These are phyloP conservation scores for Hypomesus transpacificus DNA, from an alignment of 2,113 vertebrate species.

Conservation along the genomic window DNA sequence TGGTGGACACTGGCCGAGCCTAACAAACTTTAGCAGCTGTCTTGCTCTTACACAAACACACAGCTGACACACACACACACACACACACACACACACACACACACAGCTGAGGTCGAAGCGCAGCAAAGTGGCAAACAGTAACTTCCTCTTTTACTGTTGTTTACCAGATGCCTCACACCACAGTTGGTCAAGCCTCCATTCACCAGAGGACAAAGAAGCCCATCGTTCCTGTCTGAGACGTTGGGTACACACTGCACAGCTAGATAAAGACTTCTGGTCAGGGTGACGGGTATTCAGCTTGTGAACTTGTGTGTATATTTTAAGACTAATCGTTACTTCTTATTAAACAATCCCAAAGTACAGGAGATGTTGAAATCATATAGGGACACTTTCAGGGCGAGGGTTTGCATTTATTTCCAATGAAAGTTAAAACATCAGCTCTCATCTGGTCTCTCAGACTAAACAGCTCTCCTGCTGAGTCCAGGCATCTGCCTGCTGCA, in stretches of 20 bases:
- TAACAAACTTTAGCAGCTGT: too few species aligned
- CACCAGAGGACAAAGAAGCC: too few species aligned
- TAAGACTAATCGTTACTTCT: too few species aligned
- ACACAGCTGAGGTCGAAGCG: conserved; percentile 10
- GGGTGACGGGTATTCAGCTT: too few species aligned
- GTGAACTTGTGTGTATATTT: too few species aligned
- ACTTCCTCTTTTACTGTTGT: neutral
- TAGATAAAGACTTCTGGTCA: too few species aligned
- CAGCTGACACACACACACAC: conserved; percentile 9
- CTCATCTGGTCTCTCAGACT: conserved; percentile 36
- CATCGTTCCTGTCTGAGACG: too few species aligned
- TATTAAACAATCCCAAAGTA: too few species aligned
- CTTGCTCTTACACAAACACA: too few species aligned
- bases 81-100: conserved; percentile 13
- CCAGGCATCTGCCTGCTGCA: conserved; percentile 26
- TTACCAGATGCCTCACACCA: neutral
- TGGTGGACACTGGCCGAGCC: too few species aligned
- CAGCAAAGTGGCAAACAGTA: neutral
- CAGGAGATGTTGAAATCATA: neutral
- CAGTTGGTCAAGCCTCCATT: too few species aligned
- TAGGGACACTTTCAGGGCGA: conserved; percentile 37
- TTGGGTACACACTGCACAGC: too few species aligned
- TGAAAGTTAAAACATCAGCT: conserved; percentile 63
- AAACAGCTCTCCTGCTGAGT: conserved; percentile 37
- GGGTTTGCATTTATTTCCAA: conserved; percentile 64